Evolutionary conservation across 2,797 vertebrate species (phyloP).

Genomic region (Lagorchestes hirsutus): DNA sequence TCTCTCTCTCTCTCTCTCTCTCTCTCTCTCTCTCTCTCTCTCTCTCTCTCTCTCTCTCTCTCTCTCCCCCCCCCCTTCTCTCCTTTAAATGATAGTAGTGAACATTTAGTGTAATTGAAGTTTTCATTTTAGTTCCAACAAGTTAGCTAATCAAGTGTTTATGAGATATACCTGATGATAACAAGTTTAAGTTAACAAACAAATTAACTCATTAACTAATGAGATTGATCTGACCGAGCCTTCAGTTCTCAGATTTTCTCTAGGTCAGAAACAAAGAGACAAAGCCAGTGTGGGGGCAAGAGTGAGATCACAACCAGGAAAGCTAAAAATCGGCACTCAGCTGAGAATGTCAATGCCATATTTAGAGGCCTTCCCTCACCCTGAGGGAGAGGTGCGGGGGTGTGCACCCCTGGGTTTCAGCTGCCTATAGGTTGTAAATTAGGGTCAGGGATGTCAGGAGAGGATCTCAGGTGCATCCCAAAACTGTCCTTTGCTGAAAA

Average conservation of each 20-base stretch:
- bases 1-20: background rate
- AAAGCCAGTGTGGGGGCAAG: background rate
- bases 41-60: background rate
- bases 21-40: background rate
- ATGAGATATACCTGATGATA: constrained; percentile 43
- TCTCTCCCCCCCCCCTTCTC: accelerated
- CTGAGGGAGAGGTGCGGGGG: background rate
- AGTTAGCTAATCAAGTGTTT: constrained; percentile 49
- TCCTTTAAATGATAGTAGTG: background rate
- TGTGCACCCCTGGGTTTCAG: background rate
- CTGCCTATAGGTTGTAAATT: background rate
- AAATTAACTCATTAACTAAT: constrained; percentile 64
- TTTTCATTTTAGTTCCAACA: constrained; percentile 60
- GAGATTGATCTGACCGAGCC: constrained; percentile 32
- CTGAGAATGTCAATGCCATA: background rate
- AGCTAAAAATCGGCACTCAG: background rate
- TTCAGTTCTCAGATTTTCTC: background rate
- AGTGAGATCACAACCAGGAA: background rate
- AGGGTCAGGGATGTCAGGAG: background rate
- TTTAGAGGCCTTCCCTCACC: background rate
- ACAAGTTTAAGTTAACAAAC: constrained; percentile 30
- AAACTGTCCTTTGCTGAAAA: background rate
- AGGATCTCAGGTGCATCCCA: background rate
- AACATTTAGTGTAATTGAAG: constrained; percentile 29
- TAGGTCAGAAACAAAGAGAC: background rate